phyloP scores from a whole-genome alignment of 2,888 invertebrate genomes.

The Notodonta ziczac region DNA sequence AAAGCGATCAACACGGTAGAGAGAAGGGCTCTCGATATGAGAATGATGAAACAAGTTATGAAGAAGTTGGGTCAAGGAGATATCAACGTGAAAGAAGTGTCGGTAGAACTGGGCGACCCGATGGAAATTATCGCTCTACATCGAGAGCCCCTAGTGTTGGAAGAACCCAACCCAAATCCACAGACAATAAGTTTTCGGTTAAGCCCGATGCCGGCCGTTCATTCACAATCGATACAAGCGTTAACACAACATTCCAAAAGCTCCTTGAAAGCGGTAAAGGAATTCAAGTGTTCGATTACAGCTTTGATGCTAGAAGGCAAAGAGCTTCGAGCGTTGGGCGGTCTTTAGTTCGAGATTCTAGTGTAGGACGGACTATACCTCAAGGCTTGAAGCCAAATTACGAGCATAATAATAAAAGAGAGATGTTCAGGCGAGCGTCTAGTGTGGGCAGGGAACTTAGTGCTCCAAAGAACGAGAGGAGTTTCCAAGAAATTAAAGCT shows the following conservation, averaged over 20 bases:
- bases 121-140: conserved; percentile 23
- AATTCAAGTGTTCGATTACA: conserved; percentile 43
- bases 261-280: conserved; percentile 45
- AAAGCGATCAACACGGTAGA: conserved; percentile 19
- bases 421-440: conserved; percentile 58
- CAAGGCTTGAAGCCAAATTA: conserved; percentile 12
- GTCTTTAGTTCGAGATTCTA: conserved; percentile 43
- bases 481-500: conserved; percentile 68
- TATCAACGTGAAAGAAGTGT: conserved; percentile 52
- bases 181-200: conserved; percentile 49
- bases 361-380: conserved; percentile 27
- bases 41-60: conserved; percentile 35
- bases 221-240: conserved; percentile 73
- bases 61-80: conserved; percentile 38
- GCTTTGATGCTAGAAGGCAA: conserved; percentile 59
- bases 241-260: conserved; percentile 67
- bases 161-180: conserved; percentile 26
- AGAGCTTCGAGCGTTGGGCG: conserved; percentile 74
- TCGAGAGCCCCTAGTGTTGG: conserved; percentile 42
- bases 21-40: conserved; percentile 27
- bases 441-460: conserved; percentile 65
- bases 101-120: conserved; percentile 30
- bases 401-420: conserved; percentile 27
- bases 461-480: conserved; percentile 35
- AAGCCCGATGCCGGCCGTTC: conserved; percentile 54